These are phyloP conservation scores for Xestoiulus laeticollis DNA, from an alignment of 2,888 invertebrate species.

Conservation along the genomic window DNA sequence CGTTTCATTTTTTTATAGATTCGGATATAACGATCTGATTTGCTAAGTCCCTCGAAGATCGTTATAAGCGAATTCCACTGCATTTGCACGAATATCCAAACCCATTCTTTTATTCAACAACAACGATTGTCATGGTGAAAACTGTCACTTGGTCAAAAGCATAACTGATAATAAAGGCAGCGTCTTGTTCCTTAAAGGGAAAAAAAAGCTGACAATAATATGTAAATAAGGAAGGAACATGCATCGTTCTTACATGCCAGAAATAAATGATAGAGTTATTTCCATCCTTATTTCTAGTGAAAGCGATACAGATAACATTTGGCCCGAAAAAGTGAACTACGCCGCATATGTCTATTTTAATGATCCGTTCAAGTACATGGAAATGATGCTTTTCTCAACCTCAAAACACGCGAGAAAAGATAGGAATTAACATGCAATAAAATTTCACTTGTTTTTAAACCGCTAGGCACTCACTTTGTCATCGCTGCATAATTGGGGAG, in stretches of 20 bases:
- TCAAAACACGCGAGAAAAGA: background rate
- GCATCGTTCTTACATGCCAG: background rate
- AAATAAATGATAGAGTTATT: background rate
- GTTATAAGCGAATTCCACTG: no score
- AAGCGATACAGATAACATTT: background rate
- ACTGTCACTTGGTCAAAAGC: no score
- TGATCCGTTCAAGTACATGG: background rate
- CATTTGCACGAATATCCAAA: no score
- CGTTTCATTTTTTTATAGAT: no score
- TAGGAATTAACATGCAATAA: background rate
- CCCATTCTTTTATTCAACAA: no score
- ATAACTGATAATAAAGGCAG: background rate
- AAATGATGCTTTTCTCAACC: background rate
- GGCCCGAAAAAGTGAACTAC: background rate
- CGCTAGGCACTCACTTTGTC: slow-evolving; percentile 1
- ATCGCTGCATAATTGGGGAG: slow-evolving; percentile 28
- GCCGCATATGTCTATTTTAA: slow-evolving; percentile 1
- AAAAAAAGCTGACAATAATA: background rate
- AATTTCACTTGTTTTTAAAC: background rate
- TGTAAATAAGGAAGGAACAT: background rate
- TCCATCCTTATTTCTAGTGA: background rate
- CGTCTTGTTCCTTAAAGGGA: background rate
- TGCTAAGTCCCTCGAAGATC: no score
- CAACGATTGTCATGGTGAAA: no score
- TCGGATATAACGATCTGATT: no score